These are phyloP conservation scores for Xerus inauris DNA, from an alignment of 2,113 vertebrate species.

Conservation along the genomic window DNA sequence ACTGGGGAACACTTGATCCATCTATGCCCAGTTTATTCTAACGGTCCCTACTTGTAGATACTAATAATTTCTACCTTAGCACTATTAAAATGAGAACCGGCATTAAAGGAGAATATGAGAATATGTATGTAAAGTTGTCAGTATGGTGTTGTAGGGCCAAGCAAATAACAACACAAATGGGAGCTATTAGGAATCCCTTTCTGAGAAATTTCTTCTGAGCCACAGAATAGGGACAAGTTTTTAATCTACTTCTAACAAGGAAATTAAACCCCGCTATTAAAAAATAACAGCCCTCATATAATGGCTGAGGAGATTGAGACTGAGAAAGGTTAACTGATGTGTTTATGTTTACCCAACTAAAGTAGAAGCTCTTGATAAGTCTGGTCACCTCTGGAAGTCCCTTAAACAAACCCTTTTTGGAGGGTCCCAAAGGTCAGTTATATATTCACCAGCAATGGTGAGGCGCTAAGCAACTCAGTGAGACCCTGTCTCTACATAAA, in stretches of 20 bases:
- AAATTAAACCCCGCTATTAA: neutral
- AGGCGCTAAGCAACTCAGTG: too few species aligned
- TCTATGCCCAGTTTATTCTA: neutral
- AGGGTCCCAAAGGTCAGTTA: neutral
- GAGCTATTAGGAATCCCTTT: neutral
- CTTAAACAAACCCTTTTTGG: neutral
- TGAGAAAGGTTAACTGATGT: neutral
- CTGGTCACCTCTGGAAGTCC: neutral
- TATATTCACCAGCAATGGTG: neutral
- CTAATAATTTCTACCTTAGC: neutral
- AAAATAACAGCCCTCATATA: constrained; percentile 18
- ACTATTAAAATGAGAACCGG: neutral
- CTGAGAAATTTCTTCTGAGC: constrained; percentile 24
- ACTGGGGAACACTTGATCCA: neutral
- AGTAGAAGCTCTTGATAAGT: neutral
- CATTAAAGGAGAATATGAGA: neutral
- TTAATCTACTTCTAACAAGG: neutral
- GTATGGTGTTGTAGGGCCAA: too few species aligned
- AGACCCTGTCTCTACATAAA: too few species aligned
- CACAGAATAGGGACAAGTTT: neutral
- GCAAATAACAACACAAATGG: neutral
- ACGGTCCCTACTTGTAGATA: neutral
- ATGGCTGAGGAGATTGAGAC: neutral
- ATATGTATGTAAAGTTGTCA: neutral
- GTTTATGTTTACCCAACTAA: neutral